Evolutionary conservation across 1,140 invertebrate species (phyloP).

Genomic region (Caenorhabditis remanei): DNA sequence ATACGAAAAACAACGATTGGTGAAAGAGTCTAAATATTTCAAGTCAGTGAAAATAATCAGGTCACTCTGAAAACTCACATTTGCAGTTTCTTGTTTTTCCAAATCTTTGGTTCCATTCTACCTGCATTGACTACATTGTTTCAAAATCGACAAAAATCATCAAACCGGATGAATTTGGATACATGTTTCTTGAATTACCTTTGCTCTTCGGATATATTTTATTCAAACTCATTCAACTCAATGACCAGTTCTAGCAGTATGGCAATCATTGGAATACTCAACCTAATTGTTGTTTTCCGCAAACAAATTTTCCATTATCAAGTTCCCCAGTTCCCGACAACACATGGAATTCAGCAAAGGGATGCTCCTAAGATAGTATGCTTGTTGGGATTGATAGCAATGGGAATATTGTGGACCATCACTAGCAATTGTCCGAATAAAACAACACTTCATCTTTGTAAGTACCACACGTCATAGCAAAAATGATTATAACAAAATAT

Average conservation of each 20-base stretch:
- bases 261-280: neutral
- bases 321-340: neutral
- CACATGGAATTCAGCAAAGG: neutral
- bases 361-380: conserved; percentile 5
- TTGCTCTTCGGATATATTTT: neutral
- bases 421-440: conserved; percentile 1
- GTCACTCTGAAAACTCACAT: neutral
- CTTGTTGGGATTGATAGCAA: neutral
- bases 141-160: neutral
- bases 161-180: neutral
- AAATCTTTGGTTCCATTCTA: neutral
- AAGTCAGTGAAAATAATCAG: neutral
- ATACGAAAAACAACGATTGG: neutral
- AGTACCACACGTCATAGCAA: neutral
- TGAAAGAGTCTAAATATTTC: conserved; percentile 3
- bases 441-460: neutral
- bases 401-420: neutral
- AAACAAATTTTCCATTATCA: neutral
- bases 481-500: neutral
- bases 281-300: neutral
- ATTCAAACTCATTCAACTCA: neutral
- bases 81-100: conserved; percentile 6
- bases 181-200: neutral
- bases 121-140: neutral
- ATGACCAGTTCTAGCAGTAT: neutral